Base-by-base conservation (phyloP, 2,888 invertebrate species). In the Sylvicola cinctus region DNA sequence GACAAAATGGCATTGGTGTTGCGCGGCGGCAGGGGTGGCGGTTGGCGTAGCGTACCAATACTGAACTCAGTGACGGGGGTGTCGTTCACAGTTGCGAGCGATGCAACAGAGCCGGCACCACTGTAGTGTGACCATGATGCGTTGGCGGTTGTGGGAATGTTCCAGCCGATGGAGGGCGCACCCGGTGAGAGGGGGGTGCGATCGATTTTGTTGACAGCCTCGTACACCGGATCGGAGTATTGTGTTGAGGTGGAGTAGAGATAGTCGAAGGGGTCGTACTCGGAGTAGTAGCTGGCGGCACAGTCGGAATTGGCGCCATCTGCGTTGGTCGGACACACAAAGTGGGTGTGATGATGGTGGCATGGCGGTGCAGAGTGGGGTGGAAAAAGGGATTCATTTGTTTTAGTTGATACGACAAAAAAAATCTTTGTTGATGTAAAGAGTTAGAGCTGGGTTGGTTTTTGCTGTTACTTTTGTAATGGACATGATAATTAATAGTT, bases 201-300 rank as follows among this genome's bases (percentile, higher is more conserved):
- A 48, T 65, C 68, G 48, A 65, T 63, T 47, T 67, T 65, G 42
- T 64, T 68, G 28, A 74, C 68, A 26, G 74, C 72, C 23, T 71
- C 75, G 48, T 75, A 75, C 36, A 75, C 66, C 5, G 75, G 74
- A 54, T 75, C 74, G 39, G 72, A 72, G 46, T 68, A 71, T 45
- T 66, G 70, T 40, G 70, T 68, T 23, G 65, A 64, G 27, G 65
- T 65, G 45, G 68, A 68, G 48, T 75, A 74, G 52, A 78, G 66
- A 50, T 75, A 78, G 51, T 78, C 77, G 46, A 77, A 76, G n/a
- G 76, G 77, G 55, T 79, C 76, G 48, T 75, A 76, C 39, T 74
- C 72, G 45, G 77, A 74, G 46, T 79, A 78, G 41, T 77, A 70
- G 34, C 73, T 74, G 38, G 61, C 66, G 38, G 66, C 63, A 43